These are phyloP conservation scores for Digitonthophagus gazella DNA, from an alignment of 2,888 invertebrate genomes.

Conservation along the genomic window DNA sequence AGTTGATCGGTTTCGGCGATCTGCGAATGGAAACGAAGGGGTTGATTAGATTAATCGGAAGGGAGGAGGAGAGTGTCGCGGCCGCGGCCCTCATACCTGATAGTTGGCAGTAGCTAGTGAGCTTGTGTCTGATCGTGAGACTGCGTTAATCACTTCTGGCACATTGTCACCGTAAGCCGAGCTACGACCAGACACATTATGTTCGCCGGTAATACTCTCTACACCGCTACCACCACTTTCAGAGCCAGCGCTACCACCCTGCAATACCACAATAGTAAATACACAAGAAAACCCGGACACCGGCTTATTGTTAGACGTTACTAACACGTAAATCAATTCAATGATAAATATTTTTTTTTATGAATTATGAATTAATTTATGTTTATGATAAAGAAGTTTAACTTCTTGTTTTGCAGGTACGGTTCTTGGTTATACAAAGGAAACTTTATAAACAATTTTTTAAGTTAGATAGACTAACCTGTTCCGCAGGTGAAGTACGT, in stretches of 20 bases:
- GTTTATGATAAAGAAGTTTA: background rate
- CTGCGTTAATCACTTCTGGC: conserved; percentile 56
- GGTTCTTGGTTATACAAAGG: background rate
- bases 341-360: background rate
- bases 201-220: conserved; percentile 86
- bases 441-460: background rate
- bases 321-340: background rate
- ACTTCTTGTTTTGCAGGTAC: background rate
- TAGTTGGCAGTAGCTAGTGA: conserved; percentile 54
- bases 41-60: background rate
- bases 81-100: conserved; percentile 39
- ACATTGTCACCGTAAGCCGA: conserved; percentile 82
- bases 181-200: conserved; percentile 85
- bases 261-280: conserved; percentile 21
- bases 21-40: conserved; percentile 23
- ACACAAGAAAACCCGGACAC: background rate
- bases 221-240: conserved; percentile 91
- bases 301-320: background rate
- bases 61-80: background rate
- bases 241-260: conserved; percentile 61
- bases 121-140: conserved; percentile 58
- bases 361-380: background rate
- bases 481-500: conserved; percentile 80
- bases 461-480: conserved; percentile 47
- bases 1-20: conserved; percentile 40